phyloP scores from a whole-genome alignment of 2,888 invertebrate species.

The Sminthurides aquaticus region DNA sequence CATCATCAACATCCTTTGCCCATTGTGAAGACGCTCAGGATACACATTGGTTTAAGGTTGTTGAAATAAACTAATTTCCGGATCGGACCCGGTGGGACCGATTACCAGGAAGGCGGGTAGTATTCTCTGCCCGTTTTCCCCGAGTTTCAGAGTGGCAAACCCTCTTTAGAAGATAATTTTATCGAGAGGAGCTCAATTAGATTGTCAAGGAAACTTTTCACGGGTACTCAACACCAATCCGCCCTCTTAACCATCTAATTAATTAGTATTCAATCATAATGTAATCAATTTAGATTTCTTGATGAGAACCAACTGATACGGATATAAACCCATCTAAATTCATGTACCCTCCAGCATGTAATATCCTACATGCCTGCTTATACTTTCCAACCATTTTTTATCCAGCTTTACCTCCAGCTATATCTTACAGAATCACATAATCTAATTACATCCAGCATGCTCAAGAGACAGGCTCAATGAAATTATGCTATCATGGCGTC shows the following conservation, averaged over 20 bases:
- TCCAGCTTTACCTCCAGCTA: too few relatives aligned
- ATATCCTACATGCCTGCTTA: too few relatives aligned
- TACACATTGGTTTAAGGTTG: background rate
- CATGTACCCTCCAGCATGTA: too few relatives aligned
- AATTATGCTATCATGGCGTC: background rate
- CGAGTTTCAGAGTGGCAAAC: too few relatives aligned
- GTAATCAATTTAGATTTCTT: background rate
- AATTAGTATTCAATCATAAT: background rate
- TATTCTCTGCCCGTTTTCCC: too few relatives aligned
- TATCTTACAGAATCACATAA: background rate
- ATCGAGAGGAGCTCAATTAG: background rate
- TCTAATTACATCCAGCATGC: background rate
- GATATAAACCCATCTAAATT: too few relatives aligned
- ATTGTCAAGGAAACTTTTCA: background rate
- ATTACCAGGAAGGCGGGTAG: background rate
- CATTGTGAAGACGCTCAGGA: too few relatives aligned
- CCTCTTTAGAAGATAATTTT: background rate
- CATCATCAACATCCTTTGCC: background rate
- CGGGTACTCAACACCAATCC: background rate
- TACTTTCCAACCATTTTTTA: too few relatives aligned
- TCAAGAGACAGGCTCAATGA: background rate
- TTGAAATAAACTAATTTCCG: background rate
- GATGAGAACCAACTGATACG: too few relatives aligned
- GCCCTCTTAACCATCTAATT: background rate
- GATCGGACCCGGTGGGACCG: background rate